phyloP scores from a whole-genome alignment of 1,140 invertebrate species.

The Heterodera carotae region DNA sequence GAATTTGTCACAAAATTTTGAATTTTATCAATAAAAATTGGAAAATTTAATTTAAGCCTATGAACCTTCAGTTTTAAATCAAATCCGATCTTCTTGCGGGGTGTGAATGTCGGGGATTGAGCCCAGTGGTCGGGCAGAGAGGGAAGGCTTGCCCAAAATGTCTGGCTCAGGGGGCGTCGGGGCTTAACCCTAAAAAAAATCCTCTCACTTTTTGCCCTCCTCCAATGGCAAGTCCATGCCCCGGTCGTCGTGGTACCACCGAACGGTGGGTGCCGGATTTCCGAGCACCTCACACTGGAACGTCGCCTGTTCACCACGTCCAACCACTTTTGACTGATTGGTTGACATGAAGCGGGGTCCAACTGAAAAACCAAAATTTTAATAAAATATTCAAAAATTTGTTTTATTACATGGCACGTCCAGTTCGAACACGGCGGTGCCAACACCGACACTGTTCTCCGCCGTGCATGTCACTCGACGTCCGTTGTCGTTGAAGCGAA shows the following conservation, averaged over 20 bases:
- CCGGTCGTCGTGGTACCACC: slow-evolving; percentile 42
- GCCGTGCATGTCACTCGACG: slow-evolving; percentile 24
- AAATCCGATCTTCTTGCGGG: too few species aligned
- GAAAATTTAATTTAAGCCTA: too few species aligned
- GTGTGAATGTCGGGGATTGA: too few species aligned
- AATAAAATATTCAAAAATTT: neutral
- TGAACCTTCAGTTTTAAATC: too few species aligned
- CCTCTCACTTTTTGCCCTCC: slow-evolving; percentile 50
- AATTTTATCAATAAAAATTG: too few species aligned
- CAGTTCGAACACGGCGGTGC: slow-evolving; percentile 13
- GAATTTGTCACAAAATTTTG: too few species aligned
- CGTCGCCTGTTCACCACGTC: slow-evolving; percentile 50
- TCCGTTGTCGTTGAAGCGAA: slow-evolving; percentile 28
- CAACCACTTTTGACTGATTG: slow-evolving; percentile 53
- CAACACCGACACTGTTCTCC: slow-evolving; percentile 22
- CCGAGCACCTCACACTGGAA: slow-evolving; percentile 59
- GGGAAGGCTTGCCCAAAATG: too few species aligned
- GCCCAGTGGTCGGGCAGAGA: too few species aligned
- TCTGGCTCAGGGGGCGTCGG: too few species aligned
- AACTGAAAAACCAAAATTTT: slow-evolving; percentile 39
- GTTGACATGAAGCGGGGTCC: slow-evolving; percentile 59
- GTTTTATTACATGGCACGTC: slow-evolving; percentile 26
- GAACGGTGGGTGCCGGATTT: slow-evolving; percentile 56
- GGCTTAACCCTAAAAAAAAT: too few species aligned
- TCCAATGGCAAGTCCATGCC: slow-evolving; percentile 41